Evolutionary conservation across 2,888 invertebrate genomes (phyloP), one percentile per base, ranked within the genome.

Genomic region (Myathropa florea): DNA sequence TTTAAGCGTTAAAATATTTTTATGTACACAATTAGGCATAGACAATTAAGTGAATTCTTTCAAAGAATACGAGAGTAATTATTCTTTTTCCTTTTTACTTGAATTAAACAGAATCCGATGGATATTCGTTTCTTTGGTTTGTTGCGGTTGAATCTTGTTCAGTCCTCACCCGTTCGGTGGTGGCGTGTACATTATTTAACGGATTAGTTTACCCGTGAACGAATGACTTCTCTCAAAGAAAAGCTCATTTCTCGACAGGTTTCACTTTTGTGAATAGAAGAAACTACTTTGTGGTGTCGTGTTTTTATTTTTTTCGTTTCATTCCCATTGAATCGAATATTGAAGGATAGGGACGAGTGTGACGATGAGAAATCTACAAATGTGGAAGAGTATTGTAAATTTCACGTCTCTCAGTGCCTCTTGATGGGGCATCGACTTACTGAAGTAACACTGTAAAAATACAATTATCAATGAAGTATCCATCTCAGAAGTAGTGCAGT

Each of bases 1-100:
- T 83, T 75, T 75, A 78, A 75, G 83, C 77, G 77, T 85, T 82
- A 82, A 77, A 73, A 78, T 85, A 85, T 78, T 82, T 82, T 68
- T 85, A 85, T 72, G 85, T 72, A 73, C 46, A 64, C 73, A 68
- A 46, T 57, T 71, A 77, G 46, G 81, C 46, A 81, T 77, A 81
- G 75, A 55, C 18, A 21, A 24, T 61, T 71, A 33, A 61, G 72
- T 26, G 33, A 73, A 46, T 65, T 78, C n/a, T 79, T 65, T 53
- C 53, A 39, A 64, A 59, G 57, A 26, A 73, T 33, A 12, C 21
- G n/a, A 78, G 21, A 53, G 18, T 14, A 61, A 18, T 70, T 33
- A 28, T 36, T 71, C 30, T 46, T 75, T 9, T 3, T n/a, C 21
- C 30, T 24, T 30, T 57, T 61, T 77, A 18, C 55, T 57, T 68